Conservation (phyloP, 2,888 invertebrate species). For the Sthenelais limicola region DNA sequence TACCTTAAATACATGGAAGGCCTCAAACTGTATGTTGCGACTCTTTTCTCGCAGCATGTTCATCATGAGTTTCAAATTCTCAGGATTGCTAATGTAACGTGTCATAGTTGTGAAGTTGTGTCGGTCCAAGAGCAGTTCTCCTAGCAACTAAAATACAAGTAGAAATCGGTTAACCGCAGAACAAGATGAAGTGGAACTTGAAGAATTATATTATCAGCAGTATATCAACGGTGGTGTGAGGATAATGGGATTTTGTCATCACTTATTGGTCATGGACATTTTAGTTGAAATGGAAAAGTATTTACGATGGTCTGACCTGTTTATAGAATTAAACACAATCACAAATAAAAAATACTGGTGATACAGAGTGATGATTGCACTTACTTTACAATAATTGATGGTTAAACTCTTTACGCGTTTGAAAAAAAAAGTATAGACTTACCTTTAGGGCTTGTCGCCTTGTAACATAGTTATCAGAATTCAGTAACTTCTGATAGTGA, state of each 20-base stretch:
- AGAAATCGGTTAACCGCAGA: no score
- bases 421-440: slow-evolving; percentile 41
- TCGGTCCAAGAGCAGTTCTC: slow-evolving; percentile 96
- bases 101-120: slow-evolving; percentile 95
- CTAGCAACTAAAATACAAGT: slow-evolving; percentile 79
- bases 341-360: no score
- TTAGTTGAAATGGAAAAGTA: no score
- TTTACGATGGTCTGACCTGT: no score
- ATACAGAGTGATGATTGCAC: no score
- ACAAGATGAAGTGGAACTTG: no score
- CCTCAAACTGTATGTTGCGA: slow-evolving; percentile 99
- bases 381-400: no score
- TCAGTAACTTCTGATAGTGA: slow-evolving; percentile 96
- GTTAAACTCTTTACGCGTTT: background rate
- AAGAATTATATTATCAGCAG: no score
- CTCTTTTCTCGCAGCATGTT: slow-evolving; percentile 99
- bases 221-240: no score
- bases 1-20: slow-evolving; percentile 99
- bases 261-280: no score
- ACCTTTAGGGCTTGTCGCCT: slow-evolving; percentile 96
- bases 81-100: slow-evolving; percentile 98
- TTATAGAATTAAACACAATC: no score
- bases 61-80: slow-evolving; percentile 99
- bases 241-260: no score
- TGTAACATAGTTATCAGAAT: slow-evolving; percentile 99